Conservation (phyloP, 2,888 invertebrate genomes). For the Brassicogethes aeneus region DNA sequence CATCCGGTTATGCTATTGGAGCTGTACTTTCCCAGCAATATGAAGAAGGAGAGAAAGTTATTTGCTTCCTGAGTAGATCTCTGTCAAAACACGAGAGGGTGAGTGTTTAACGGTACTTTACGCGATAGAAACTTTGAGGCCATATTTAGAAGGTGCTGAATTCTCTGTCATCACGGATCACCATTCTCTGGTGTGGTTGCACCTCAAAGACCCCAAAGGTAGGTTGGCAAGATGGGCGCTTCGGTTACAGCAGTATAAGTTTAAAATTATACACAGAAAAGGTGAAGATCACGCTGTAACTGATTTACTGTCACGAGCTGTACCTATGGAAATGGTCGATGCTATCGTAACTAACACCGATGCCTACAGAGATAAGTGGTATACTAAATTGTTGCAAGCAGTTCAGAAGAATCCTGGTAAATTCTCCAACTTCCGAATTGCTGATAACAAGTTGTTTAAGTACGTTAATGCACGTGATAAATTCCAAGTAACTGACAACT, state of each 20-base stretch:
- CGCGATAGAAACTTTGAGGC: slow-evolving; percentile 14
- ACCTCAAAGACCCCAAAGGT: slow-evolving; percentile 3
- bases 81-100: slow-evolving; percentile 4
- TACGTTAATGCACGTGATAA: not conserved
- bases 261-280: slow-evolving; percentile 3
- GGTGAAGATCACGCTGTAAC: slow-evolving; percentile 5
- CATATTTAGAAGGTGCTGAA: slow-evolving; percentile 14
- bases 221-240: slow-evolving; percentile 4
- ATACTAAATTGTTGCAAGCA: not conserved
- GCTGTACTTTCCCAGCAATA: slow-evolving; percentile 8
- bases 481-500: not conserved
- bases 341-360: not conserved
- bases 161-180: slow-evolving; percentile 10
- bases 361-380: not conserved
- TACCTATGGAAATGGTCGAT: not conserved
- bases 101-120: slow-evolving; percentile 8
- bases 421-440: not conserved
- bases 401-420: not conserved
- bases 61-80: slow-evolving; percentile 10
- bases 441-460: not conserved
- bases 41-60: slow-evolving; percentile 9
- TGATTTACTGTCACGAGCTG: slow-evolving; percentile 1
- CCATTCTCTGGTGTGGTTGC: slow-evolving; percentile 2
- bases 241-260: slow-evolving; percentile 2
- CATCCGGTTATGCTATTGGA: slow-evolving; percentile 11